Evolutionary conservation across 2,888 invertebrate species (phyloP), one percentile per base, ranked within the genome.

Genomic region (Agrotis clavis): DNA sequence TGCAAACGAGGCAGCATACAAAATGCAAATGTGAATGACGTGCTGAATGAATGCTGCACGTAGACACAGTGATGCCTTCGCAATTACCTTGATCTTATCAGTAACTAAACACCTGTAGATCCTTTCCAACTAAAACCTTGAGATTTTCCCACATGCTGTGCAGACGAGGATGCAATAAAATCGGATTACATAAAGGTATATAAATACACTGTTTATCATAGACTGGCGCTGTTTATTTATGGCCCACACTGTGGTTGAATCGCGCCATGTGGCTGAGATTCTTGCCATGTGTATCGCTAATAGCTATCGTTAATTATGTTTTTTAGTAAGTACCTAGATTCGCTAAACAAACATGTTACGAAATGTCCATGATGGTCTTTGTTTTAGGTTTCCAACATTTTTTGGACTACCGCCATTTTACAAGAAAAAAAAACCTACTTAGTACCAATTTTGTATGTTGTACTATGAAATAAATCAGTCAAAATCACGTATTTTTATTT

Each of bases 41-140:
- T 7, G 14, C 3, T 19, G 5, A n/a, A n/a, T n/a, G n/a, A n/a
- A n/a, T n/a, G 9, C 30, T 47, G 9, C 11, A 25, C 16, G 30
- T 54, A 47, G 11, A 0, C 9, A 51, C 21, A 7, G 25, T 30
- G n/a, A n/a, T n/a, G 53, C 4, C 0, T 35, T 41, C n/a, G 30
- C 11, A 6, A 3, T 4, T 30, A n/a, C 41, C 7, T 47, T 45
- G 21, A 60, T 60, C 16, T 53, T 53, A 65, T 60, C n/a, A 53
- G 47, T 59, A 59, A 35, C 54, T 13, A 61, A 64, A 69, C 59
- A 61, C 56, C 48, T 45, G 64, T 21, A 13, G 35, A 61, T 47
- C 76, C 81, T 70, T 82, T 82, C 66, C 21, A 79, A 60, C 47
- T 19, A 53, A 63, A 64, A 64, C 66, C 78, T 79, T 82, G 79